A percentile compares a stretch with the other conserved stretches of the same genome.
Evolutionary conservation across 2,797 vertebrate species (phyloP).

Genomic region (Gadopsis marmoratus): DNA sequence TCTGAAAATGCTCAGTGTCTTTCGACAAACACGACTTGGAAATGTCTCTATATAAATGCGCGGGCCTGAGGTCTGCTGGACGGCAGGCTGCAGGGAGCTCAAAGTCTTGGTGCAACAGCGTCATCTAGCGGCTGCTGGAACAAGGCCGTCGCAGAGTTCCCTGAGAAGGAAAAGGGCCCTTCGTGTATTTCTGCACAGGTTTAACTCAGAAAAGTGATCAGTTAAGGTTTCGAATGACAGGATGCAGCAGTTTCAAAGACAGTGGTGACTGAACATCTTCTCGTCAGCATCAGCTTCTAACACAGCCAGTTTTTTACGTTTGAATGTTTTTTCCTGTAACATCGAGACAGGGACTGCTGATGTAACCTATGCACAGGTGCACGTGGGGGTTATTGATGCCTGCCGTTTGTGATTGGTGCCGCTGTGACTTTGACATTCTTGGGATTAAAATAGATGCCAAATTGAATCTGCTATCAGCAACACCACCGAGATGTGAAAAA

Average conservation of each 20-base stretch:
- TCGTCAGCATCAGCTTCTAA: not conserved
- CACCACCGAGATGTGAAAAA: constrained; percentile 71
- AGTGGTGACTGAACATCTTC: not conserved
- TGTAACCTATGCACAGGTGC: constrained; percentile 4
- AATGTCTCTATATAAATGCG: not conserved
- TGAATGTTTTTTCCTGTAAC: not conserved
- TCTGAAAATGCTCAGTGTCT: not conserved
- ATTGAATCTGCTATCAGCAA: constrained; percentile 66
- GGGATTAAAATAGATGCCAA: constrained; percentile 69
- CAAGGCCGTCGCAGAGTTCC: not conserved
- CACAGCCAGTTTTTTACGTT: not conserved
- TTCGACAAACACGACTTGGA: not conserved
- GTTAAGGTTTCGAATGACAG: not conserved
- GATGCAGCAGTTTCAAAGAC: not conserved
- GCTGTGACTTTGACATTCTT: constrained; percentile 63
- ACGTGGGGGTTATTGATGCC: constrained; percentile 38
- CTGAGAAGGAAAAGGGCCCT: not conserved
- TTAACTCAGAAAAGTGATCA: not conserved
- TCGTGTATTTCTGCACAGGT: not conserved
- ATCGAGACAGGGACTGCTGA: too few relatives aligned
- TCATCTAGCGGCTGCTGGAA: constrained; percentile 66
- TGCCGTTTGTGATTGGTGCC: constrained; percentile 44
- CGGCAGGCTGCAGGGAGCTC: not conserved
- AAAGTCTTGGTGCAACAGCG: constrained; percentile 70
- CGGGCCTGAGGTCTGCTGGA: not conserved